Base-by-base conservation (phyloP, 2,797 vertebrate species). In the Arctocebus calabarensis region DNA sequence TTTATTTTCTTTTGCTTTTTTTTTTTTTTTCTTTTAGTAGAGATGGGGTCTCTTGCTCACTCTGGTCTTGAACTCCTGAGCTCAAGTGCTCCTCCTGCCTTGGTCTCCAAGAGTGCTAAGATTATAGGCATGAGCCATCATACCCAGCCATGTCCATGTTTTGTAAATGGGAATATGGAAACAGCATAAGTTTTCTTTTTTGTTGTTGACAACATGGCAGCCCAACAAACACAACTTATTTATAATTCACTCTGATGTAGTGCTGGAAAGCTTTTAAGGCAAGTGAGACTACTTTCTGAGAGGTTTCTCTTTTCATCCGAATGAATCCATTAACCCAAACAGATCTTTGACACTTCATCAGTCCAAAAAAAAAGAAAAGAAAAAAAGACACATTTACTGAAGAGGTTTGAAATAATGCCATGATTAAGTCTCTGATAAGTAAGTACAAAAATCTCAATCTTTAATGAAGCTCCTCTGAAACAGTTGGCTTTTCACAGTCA, bases 401-500 rank as follows among this genome's bases (percentile, higher is more conserved):
- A 66, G 27, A 73, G 3, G 25, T 88, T 94, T 93, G 68, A 89
- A 87, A 92, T 62, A 48, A 90, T 5, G 61, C 3, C 32, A 3
- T 34, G 48, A 61, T 62, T 10, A 85, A 23, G 3, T 90, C 48
- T 95, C 75, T 68, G 82, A 62, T 61, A 93, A 68, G 57, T 88
- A 64, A 78, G 81, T 32, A 84, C 3, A 85, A 86, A 88, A 88
- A 88, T 19, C 40, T 75, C 32, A 57, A 16, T 70, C 10, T 75
- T 90, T 88, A 77, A 73, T 78, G 57, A 95, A 59, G n/a, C 23
- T 78, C 25, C 40, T 85, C 55, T 66, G 55, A 83, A 78, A 91
- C 7, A 95, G 29, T 23, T 66, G 40, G 64, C 9, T 78, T 90
- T 79, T 81, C 43, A 78, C 5, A 11, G 25, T 57, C 25, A 93